Base-by-base conservation (phyloP, 1,140 invertebrate genomes). In the Zaprionus kolodkinae region DNA sequence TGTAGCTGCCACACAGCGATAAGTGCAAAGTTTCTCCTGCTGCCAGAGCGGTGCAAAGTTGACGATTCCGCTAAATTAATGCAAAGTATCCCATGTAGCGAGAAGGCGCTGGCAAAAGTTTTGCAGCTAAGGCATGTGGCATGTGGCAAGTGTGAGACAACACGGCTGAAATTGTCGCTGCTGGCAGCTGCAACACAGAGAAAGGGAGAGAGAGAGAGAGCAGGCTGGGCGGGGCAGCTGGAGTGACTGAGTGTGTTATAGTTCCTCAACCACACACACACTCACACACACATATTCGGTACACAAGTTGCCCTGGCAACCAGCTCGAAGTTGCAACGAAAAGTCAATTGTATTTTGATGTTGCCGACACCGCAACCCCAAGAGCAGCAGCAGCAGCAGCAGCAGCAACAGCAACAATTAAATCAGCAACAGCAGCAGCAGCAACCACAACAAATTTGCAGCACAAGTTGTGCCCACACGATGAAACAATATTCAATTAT, bases 271-370 rank as follows among this genome's bases (percentile, higher is more conserved):
- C 77, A 43, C 21, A 13, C 36, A 38, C 10, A 38, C 10, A 10
- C 12, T 1, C 27, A 17, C 78, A 59, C 59, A 57, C 56, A 57
- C 0, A 9, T 45, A 45, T 45, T 45, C 40, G n/a, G 40, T 78
- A 63, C 61, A 60, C 55, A 25, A 57, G 54, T 73, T 79, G 70
- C 65, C 60, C 59, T 38, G 63, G 69, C 69, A 76, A 87, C 61
- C 83, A 84, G 70, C 84, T 84, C 78, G 81, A 89, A 81, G 70
- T 88, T 89, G 74, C 84, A 89, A 68, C 76, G 78, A 85, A 88
- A 88, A 89, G 84, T 88, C 85, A 88, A 88, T 89, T 88, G 84
- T 76, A 78, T 88, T 89, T 89, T 84, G 85, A 84, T 88, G 84
- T 75, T 72, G 76, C 52, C 66, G 69, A 30, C 50, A 60, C 35